These are phyloP conservation scores for Xylophagus ater DNA, from an alignment of 2,888 invertebrate genomes.

Conservation along the genomic window DNA sequence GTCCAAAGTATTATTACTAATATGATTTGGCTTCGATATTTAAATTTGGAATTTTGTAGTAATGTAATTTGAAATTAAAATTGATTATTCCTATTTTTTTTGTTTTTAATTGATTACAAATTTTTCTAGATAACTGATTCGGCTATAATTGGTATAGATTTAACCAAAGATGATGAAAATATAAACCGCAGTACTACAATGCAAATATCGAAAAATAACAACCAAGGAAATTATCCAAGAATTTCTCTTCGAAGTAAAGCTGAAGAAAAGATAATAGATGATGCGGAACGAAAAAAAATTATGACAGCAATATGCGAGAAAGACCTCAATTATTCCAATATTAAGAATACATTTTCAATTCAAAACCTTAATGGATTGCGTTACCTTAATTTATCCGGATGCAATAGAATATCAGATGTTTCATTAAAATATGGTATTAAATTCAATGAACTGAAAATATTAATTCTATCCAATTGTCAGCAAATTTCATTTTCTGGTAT, in stretches of 20 bases:
- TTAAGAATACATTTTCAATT: conserved; percentile 40
- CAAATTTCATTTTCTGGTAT: conserved; percentile 57
- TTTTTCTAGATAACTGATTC: conserved; percentile 46
- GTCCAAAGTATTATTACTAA: conserved; percentile 57
- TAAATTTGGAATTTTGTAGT: conserved; percentile 56
- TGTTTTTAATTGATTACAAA: conserved; percentile 18
- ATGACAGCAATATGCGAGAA: conserved; percentile 51
- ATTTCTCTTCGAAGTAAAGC: conserved; percentile 55
- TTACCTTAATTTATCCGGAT: conserved; percentile 53
- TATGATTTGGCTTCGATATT: conserved; percentile 45
- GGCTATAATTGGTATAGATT: conserved; percentile 52
- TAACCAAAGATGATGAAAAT: background rate
- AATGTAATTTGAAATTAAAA: conserved; percentile 36
- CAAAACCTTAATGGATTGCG: conserved; percentile 45
- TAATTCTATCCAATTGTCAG: conserved; percentile 57
- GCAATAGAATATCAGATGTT: conserved; percentile 60
- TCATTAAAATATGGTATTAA: conserved; percentile 56
- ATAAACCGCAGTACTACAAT: background rate
- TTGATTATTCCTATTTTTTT: conserved; percentile 1
- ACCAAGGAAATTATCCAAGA: too few relatives aligned
- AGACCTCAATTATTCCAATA: conserved; percentile 23
- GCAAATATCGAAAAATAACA: conserved; percentile 4
- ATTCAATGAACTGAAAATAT: conserved; percentile 49
- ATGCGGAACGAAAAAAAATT: conserved; percentile 52
- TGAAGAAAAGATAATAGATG: conserved; percentile 56